A percentile compares a stretch with the other conserved stretches of the same genome.
Conservation (phyloP, 2,113 vertebrate species). For the Rhombomys opimus region DNA sequence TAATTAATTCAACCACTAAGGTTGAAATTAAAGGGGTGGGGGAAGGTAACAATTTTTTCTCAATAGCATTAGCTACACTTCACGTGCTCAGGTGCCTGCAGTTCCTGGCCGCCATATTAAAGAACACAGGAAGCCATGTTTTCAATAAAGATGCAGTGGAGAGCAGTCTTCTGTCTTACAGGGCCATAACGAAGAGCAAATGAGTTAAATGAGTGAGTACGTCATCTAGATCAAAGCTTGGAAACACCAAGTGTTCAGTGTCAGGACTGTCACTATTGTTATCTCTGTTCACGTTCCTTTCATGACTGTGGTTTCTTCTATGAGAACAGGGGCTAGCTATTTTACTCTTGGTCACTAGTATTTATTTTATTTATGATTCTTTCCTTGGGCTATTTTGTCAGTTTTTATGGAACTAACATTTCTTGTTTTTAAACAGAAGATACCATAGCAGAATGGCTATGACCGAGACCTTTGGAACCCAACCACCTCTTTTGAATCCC, state of each 20-base stretch:
- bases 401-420: neutral
- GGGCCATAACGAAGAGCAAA: neutral
- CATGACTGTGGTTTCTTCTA: neutral
- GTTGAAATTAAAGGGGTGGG: conserved; percentile 4
- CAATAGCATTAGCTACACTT: neutral
- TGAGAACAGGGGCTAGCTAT: neutral
- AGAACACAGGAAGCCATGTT: neutral
- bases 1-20: neutral
- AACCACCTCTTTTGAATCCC: neutral
- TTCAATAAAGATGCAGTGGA: neutral
- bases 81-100: neutral
- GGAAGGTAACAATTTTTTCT: neutral
- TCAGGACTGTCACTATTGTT: neutral
- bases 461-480: neutral
- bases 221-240: neutral
- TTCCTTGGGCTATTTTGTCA: neutral
- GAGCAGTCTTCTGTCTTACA: neutral
- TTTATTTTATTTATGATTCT: neutral
- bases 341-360: neutral
- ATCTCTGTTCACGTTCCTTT: neutral
- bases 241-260: neutral
- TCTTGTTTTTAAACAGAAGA: neutral
- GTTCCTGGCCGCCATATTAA: neutral
- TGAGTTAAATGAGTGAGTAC: neutral
- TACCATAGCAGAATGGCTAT: neutral